A percentile compares a stretch with the other conserved stretches of the same genome.
Conservation (phyloP, 2,797 vertebrate genomes). For the Brachyalestes nurse region DNA sequence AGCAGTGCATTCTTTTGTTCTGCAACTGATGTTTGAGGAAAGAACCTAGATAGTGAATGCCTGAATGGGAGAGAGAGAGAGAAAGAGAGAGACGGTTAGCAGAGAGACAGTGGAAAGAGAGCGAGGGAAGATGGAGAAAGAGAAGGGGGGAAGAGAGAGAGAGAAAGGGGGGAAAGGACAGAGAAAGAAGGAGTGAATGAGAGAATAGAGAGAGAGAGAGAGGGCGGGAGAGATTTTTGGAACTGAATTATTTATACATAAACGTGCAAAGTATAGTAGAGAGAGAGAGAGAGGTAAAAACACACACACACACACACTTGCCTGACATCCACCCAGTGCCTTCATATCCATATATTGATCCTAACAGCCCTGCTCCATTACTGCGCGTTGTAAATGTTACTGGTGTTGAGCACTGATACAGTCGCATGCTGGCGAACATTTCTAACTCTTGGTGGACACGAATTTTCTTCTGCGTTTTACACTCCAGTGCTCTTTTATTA, state of each 20-base stretch:
- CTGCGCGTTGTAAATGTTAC: not conserved
- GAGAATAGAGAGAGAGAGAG: not conserved
- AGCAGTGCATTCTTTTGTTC: too few relatives aligned
- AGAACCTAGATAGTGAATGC: not conserved
- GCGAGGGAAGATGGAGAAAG: too few relatives aligned
- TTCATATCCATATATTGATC: conserved; percentile 10
- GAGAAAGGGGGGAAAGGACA: too few relatives aligned
- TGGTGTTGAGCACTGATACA: not conserved
- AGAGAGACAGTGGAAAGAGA: too few relatives aligned
- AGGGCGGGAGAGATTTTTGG: not conserved
- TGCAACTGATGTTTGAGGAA: not conserved
- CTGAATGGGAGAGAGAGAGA: too few relatives aligned
- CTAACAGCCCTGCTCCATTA: not conserved
- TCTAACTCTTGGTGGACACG: not conserved
- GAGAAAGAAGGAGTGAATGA: too few relatives aligned
- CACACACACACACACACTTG: not conserved
- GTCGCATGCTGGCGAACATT: not conserved
- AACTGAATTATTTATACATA: conserved; percentile 23
- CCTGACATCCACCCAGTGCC: not conserved
- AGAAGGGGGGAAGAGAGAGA: too few relatives aligned
- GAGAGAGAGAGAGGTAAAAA: conserved; percentile 4
- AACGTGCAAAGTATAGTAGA: not conserved
- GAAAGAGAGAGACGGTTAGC: too few relatives aligned
- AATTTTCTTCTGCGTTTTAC: not conserved
- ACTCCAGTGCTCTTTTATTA: not conserved